phyloP scores from a whole-genome alignment of 2,888 invertebrate genomes.

The Campoplex nolae region DNA sequence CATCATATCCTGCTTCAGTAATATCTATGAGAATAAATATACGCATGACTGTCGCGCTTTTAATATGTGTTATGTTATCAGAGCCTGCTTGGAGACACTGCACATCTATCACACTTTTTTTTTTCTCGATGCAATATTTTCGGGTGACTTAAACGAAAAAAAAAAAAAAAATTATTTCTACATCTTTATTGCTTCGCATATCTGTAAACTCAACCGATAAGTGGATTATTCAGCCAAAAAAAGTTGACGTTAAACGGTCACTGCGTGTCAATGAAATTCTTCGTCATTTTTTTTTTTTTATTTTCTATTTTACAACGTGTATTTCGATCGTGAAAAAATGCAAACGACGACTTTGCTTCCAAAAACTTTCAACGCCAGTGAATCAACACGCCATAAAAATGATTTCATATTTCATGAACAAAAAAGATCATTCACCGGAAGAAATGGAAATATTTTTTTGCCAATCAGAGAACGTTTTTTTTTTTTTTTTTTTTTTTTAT shows the following conservation, averaged over 20 bases:
- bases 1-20: conserved; percentile 24
- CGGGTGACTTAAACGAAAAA: conserved; percentile 11
- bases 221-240: background rate
- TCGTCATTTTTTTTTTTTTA: background rate
- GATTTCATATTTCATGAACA: background rate
- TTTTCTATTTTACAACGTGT: background rate
- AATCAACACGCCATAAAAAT: background rate
- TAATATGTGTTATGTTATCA: conserved; percentile 32
- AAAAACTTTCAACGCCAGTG: background rate
- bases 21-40: conserved; percentile 43
- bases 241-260: background rate
- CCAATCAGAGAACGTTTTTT: background rate
- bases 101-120: conserved; percentile 45
- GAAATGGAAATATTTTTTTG: background rate
- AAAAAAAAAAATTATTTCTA: conserved; percentile 1
- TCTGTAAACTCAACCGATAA: background rate
- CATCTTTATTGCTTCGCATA: background rate
- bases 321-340: background rate
- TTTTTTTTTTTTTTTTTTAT: background rate
- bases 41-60: conserved; percentile 24
- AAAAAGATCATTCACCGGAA: background rate
- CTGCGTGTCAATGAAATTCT: background rate
- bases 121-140: conserved; percentile 35
- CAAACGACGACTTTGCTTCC: background rate
- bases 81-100: conserved; percentile 44